Evolutionary conservation across 1,140 invertebrate species (phyloP), one percentile per base, ranked within the genome.

Genomic region (Mesaphorura yosii): DNA sequence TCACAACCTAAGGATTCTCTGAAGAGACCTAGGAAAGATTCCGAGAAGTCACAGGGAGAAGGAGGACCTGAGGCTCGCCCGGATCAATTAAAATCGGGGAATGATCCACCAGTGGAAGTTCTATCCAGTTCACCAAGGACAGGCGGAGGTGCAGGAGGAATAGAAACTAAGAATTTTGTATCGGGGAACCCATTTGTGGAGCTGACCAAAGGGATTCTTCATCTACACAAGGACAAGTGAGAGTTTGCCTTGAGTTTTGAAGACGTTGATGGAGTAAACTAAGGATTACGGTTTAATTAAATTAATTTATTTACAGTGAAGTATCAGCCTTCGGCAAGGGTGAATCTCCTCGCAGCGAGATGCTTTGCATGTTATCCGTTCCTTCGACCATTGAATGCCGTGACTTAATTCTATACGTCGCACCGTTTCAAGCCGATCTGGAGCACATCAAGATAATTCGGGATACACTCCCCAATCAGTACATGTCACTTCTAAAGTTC

Each of bases 171-270:
- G 39, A 64, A 67, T 48, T 98, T 96, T 72, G 86, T 88, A 57
- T 94, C 84, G 66, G 95, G 95, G 2, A 98, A 98, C 77, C 93
- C 93, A 10, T 84, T 87, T 66, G 90, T 96, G 6, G 95, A 98
- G 76, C 81, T 91, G 27, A 94, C 89, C 0, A 93, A 92, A 70
- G 95, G 95, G 41, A 84, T 98, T 42, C 72, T 98, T 22, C 93
- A 98, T 77, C 72, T 97, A 1, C 96, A 92, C 68, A 95, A 95
- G 71, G 90, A 95, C 72, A 90, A 92, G 84, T 86, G 72, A 69
- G 75, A 49, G 29, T 41, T 41, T 40, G 66, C 39, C 15, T 6
- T 46, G n/a, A 17, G 7, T 27, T 27, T 46, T 46, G 25, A 46
- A 20, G 7, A 19, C 25, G 6, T 7, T 15, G 34, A 10, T 41